Base-by-base conservation (phyloP, 2,113 vertebrate species). In the Callocephalon fimbriatum region DNA sequence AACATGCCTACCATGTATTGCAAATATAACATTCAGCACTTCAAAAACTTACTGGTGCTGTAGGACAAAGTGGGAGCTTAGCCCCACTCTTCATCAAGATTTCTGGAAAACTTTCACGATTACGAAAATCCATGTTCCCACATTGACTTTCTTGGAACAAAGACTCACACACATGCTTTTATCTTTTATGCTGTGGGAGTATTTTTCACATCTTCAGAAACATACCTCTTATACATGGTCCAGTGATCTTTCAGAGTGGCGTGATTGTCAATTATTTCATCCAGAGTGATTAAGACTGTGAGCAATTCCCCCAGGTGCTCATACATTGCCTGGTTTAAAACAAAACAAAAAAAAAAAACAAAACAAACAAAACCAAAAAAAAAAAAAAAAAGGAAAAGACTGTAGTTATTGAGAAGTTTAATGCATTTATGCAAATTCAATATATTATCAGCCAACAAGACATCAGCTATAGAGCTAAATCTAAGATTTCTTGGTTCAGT, bases 151-250 rank as follows among this genome's bases (percentile, higher is more conserved):
- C 25, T 63, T 62, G 35, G 40, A 61, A 89, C 10, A 61, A 5
- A 66, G 19, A 59, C 8, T 62, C 8, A 83, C 1, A 5, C 16
- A 58, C 4, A 22, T 10, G n/a, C 9, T 79, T 92, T 89, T 35
- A 61, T 85, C 20, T 71, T 45, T 67, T 62, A 74, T 26, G 29
- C 10, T 78, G 42, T 31, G 54, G 27, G 27, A 91, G 7, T 51
- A 70, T 48, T 90, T 84, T 90, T 67, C 32, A 92, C 72, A 86
- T 25, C 59, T 73, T 65, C 71, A 78, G n/a, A 87, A 45, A 88
- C 96, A 90, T 42, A 99, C 99, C 99, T 99, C 98, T 99, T 99
- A 96, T 99, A 99, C 99, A 99, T 99, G 91, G 99, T 99, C 99
- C 99, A 99, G 97, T 99, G 99, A 83, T 99, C 99, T 97, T 99